phyloP scores from a whole-genome alignment of 1,140 invertebrate species.

The Palaemon carinicauda region DNA sequence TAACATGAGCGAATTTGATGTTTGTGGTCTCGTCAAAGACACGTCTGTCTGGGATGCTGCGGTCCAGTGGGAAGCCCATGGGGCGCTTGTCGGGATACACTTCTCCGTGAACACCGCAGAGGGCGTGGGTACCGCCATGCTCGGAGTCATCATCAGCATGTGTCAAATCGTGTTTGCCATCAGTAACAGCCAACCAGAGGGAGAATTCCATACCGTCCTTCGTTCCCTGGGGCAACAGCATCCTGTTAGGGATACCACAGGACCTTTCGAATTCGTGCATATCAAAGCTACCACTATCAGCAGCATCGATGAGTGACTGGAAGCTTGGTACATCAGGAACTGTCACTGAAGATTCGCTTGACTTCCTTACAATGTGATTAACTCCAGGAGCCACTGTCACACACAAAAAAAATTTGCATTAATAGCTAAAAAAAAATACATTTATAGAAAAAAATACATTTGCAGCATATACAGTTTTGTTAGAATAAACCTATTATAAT shows the following conservation, averaged over 20 bases:
- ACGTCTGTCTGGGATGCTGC: not conserved
- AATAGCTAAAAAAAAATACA: too few species aligned
- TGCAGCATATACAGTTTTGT: too few species aligned
- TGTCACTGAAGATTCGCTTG: conserved; percentile 11
- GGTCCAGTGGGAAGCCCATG: not conserved
- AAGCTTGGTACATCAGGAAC: not conserved
- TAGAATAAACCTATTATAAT: too few species aligned
- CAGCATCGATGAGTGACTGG: not conserved
- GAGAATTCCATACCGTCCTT: conserved; percentile 66
- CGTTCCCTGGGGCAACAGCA: conserved; percentile 70
- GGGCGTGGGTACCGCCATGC: not conserved
- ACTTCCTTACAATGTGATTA: not conserved
- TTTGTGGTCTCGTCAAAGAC: not conserved
- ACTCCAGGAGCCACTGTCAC: not conserved
- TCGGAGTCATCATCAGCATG: not conserved
- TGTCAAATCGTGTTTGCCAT: conserved; percentile 62
- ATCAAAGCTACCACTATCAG: conserved; percentile 65
- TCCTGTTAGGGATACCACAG: conserved; percentile 71
- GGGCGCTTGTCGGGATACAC: conserved; percentile 7
- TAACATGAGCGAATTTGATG: not conserved
- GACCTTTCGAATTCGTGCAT: conserved; percentile 66
- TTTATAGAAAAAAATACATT: too few species aligned
- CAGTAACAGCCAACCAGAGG: conserved; percentile 65
- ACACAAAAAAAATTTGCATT: not conserved
- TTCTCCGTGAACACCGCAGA: conserved; percentile 13